phyloP scores from a whole-genome alignment of 2,888 invertebrate species.

The Pammene fasciana region DNA sequence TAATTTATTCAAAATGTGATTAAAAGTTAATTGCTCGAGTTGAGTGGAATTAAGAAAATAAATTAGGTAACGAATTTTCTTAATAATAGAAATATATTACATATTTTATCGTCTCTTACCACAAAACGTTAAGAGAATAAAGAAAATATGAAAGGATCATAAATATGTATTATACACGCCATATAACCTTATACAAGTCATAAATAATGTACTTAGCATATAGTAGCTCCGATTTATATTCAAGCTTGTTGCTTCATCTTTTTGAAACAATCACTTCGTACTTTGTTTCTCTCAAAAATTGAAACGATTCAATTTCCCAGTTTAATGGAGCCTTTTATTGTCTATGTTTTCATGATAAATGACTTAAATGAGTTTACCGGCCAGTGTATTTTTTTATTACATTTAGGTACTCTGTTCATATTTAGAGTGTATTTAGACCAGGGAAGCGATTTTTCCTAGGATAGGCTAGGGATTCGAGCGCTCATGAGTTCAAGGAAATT shows the following conservation, averaged over 20 bases:
- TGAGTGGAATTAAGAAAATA: too few relatives aligned
- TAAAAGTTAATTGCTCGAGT: too few relatives aligned
- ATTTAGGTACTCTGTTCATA: too few relatives aligned
- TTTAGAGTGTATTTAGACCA: too few relatives aligned
- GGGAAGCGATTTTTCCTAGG: too few relatives aligned
- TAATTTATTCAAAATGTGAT: too few relatives aligned
- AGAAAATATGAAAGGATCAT: not conserved
- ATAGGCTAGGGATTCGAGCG: too few relatives aligned
- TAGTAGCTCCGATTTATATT: not conserved
- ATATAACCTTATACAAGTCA: constrained; percentile 1
- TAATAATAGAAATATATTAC: not conserved
- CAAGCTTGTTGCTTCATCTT: constrained; percentile 2
- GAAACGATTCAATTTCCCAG: not conserved
- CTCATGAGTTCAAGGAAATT: too few relatives aligned
- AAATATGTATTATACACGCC: constrained; percentile 7
- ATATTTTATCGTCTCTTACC: not conserved
- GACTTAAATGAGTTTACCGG: not conserved
- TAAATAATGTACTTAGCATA: constrained; percentile 1
- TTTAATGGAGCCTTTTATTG: not conserved
- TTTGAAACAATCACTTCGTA: not conserved
- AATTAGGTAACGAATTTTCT: too few relatives aligned
- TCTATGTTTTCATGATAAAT: not conserved
- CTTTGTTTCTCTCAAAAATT: not conserved
- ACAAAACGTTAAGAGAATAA: not conserved
- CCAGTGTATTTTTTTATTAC: not conserved